Evolutionary conservation across 2,888 invertebrate species (phyloP).

Genomic region (Phymatocera aterrima): DNA sequence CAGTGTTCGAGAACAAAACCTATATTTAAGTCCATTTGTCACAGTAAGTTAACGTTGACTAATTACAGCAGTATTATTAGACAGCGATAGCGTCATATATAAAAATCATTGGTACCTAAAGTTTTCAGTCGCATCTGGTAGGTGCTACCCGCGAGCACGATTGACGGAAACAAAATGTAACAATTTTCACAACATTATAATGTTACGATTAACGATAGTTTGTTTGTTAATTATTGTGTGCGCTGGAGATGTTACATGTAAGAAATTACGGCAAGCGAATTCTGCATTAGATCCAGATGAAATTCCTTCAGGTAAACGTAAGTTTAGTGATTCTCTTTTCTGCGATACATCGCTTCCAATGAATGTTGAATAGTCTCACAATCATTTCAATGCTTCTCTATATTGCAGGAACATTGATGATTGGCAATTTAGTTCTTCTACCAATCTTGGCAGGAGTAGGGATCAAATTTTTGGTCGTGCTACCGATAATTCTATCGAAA

Average conservation of each 20-base stretch:
- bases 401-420: conserved; percentile 58
- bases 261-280: neutral
- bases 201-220: conserved; percentile 23
- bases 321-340: conserved; percentile 49
- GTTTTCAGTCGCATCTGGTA: conserved; percentile 4
- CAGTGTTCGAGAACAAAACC: conserved; percentile 43
- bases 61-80: conserved; percentile 49
- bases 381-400: neutral
- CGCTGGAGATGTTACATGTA: neutral
- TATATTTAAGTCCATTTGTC: conserved; percentile 60
- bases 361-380: no score
- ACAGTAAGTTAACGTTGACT: conserved; percentile 52
- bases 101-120: conserved; percentile 9
- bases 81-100: conserved; percentile 19
- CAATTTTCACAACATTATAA: neutral
- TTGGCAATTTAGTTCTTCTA: conserved; percentile 60
- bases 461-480: conserved; percentile 64
- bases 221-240: neutral
- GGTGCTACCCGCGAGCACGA: neutral
- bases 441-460: conserved; percentile 66
- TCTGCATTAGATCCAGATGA: conserved; percentile 20
- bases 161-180: conserved; percentile 14
- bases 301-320: conserved; percentile 58
- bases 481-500: conserved; percentile 67
- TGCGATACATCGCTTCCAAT: neutral